Evolutionary conservation across 1,140 invertebrate genomes (phyloP).

Genomic region (roundworm (Caenorhabditis elegans)): WBcel235 BX284603.4:8266501-8267000

Average conservation of each 20-base stretch:
- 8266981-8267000: conserved; percentile 43
- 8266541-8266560: conserved; percentile 61
- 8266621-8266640: conserved; percentile 50
- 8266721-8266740: neutral
- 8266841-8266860: conserved; percentile 59
- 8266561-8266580: conserved; percentile 55
- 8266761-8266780: conserved; percentile 51
- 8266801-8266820: conserved; percentile 47
- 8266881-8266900: conserved; percentile 57
- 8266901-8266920: conserved; percentile 40
- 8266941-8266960: conserved; percentile 55
- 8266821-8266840: conserved; percentile 58
- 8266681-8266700: neutral
- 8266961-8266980: conserved; percentile 53
- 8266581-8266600: conserved; percentile 58
- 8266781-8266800: conserved; percentile 52
- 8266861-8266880: conserved; percentile 52
- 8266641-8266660: conserved; percentile 45
- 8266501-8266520: conserved; percentile 65
- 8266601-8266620: conserved; percentile 61
- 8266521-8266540: conserved; percentile 54
- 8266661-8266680: conserved; percentile 22
- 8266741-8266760: conserved; percentile 17
- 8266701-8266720: neutral
- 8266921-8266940: conserved; percentile 23